Base-by-base conservation (phyloP, 1,140 invertebrate genomes). In the Ceratitis capitata region DNA sequence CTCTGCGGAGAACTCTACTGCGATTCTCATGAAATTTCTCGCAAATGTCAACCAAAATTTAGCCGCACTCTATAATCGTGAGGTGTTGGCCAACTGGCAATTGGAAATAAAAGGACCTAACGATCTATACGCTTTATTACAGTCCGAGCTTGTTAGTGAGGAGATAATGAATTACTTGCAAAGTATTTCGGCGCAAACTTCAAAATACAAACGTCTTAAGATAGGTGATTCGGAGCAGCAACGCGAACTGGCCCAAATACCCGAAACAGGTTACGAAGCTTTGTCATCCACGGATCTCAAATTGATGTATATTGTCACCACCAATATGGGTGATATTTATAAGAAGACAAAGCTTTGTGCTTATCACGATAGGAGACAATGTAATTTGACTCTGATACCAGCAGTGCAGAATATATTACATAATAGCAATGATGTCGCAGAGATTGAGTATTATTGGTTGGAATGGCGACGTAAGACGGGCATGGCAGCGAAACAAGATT, bases 361-460 rank as follows among this genome's bases (percentile, higher is more conserved):
- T 2, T 91, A 87, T 84, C 53, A 49, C 7, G 85, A 91, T n/a
- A 87, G 85, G 1, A n/a, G 49, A 0, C 88, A 89, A 42, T 91
- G 90, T 82, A 87, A 86, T 12, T 74, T 91, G 4, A 53, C 82
- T 0, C 84, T 91, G 9, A 89, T 90, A 78, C 90, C 90, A 1
- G 88, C 90, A 12, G 88, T 91, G 4, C 89, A 90, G 64, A 35
- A 85, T 0, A 85, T 89, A 78, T 82, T 91, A 26, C 88, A 90
- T 53, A 85, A 85, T 0, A 88, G 87, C 29, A 64, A 84, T 0
- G 84, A 91, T 87, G 82, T 88, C 5, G 84, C 87, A 14, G 90
- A 91, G 86, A 89, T 91, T 26, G 89, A 91, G 47, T 89, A 88
- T 69, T 91, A 91, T 84, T 91, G 90, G 90, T 84, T 88, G 14